phyloP scores from a whole-genome alignment of 2,113 vertebrate genomes.

The Amphiprion percula region DNA sequence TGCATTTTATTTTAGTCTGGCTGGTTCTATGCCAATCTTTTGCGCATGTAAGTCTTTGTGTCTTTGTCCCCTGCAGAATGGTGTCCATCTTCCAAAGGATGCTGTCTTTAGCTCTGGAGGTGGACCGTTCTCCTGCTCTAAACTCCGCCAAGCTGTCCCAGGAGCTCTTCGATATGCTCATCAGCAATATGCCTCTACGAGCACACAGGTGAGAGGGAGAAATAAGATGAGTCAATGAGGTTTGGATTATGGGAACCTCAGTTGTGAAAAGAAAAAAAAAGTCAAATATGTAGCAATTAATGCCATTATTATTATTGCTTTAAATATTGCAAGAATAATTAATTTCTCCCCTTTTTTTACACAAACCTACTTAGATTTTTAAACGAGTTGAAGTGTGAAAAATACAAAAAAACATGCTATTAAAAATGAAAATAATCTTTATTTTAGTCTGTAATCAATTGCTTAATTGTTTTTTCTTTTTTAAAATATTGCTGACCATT shows the following conservation, averaged over 20 bases:
- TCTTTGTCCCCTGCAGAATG: slow-evolving; percentile 78
- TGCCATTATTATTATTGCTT: too few relatives aligned
- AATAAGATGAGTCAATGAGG: neutral
- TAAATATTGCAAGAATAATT: too few relatives aligned
- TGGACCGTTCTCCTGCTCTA: slow-evolving; percentile 90
- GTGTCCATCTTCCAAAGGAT: slow-evolving; percentile 91
- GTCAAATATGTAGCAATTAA: too few relatives aligned
- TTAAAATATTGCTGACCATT: too few relatives aligned
- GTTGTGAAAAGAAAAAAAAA: neutral
- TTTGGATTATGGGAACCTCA: neutral
- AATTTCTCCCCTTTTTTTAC: too few relatives aligned
- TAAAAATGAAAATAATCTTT: too few relatives aligned
- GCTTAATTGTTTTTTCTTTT: too few relatives aligned
- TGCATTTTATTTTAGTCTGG: too few relatives aligned
- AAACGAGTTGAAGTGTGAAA: too few relatives aligned
- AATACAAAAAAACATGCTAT: too few relatives aligned
- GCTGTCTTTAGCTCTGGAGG: slow-evolving; percentile 92
- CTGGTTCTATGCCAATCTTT: neutral
- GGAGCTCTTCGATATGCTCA: slow-evolving; percentile 87
- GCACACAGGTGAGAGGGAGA: slow-evolving; percentile 88
- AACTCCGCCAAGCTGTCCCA: slow-evolving; percentile 90
- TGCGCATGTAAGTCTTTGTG: neutral
- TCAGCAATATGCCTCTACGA: slow-evolving; percentile 82
- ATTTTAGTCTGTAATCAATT: too few relatives aligned
- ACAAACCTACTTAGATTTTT: too few relatives aligned